phyloP scores from a whole-genome alignment of 2,113 vertebrate species.

The Cebus imitator region DNA sequence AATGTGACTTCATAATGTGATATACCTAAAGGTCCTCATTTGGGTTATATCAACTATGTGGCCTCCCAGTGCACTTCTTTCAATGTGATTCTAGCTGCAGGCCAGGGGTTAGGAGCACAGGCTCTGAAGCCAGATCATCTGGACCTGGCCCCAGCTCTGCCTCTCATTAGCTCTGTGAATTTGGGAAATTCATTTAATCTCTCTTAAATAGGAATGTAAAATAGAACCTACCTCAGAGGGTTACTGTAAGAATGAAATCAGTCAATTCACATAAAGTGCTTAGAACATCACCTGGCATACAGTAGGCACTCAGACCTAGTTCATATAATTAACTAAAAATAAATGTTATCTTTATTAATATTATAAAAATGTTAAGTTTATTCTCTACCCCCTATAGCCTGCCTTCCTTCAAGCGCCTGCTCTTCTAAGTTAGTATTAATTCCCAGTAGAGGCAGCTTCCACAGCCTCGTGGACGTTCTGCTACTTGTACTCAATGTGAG shows the following conservation, averaged over 20 bases:
- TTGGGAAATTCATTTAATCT: not conserved
- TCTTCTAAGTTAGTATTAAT: not conserved
- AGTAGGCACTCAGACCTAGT: not conserved
- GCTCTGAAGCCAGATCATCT: not conserved
- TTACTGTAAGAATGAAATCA: not conserved
- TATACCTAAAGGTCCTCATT: not conserved
- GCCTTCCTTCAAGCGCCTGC: not conserved
- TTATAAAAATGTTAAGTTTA: conserved; percentile 16
- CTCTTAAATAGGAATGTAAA: not conserved
- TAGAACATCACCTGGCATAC: not conserved
- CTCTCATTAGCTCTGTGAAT: not conserved
- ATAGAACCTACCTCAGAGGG: not conserved
- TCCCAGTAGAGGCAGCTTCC: not conserved
- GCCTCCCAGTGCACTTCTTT: not conserved
- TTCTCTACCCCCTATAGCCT: not conserved
- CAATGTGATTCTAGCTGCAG: not conserved
- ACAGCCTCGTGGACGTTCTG: not conserved
- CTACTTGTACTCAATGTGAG: not conserved
- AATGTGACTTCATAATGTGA: not conserved
- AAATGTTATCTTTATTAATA: not conserved
- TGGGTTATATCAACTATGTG: not conserved
- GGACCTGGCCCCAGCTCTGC: not conserved
- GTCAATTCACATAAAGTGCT: not conserved
- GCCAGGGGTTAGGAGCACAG: not conserved
- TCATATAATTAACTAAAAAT: conserved; percentile 32